Evolutionary conservation across 1,140 invertebrate species (phyloP).

Genomic region (Euura lappo): DNA sequence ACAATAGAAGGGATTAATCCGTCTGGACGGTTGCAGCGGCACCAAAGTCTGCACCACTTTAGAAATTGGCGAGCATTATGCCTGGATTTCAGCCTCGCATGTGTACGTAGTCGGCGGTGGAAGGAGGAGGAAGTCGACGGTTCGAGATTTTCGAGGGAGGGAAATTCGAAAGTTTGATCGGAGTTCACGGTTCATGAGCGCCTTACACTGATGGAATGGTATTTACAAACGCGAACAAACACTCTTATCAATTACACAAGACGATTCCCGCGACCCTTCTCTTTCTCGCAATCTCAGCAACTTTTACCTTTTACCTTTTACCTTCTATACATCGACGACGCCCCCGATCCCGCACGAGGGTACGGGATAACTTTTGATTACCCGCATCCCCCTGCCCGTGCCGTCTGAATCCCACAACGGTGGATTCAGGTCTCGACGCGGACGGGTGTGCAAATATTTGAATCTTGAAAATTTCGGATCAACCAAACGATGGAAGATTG

Average conservation of each 20-base stretch:
- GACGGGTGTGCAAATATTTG: constrained; percentile 42
- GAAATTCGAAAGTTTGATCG: constrained; percentile 29
- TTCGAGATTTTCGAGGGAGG: constrained; percentile 9
- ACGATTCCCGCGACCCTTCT: constrained; percentile 31
- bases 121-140: not conserved
- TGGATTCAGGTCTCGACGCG: not conserved
- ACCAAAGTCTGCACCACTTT: not conserved
- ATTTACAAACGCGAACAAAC: constrained; percentile 50
- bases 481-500: constrained; percentile 5
- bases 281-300: not conserved
- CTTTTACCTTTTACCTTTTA: constrained; percentile 9
- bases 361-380: constrained; percentile 54
- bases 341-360: not conserved
- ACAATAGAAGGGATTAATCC: not conserved
- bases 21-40: not conserved
- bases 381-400: constrained; percentile 41
- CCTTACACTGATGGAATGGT: constrained; percentile 43
- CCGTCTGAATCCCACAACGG: constrained; percentile 27
- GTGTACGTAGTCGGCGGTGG: not conserved
- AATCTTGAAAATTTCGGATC: constrained; percentile 28
- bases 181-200: constrained; percentile 28
- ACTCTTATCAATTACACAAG: constrained; percentile 48
- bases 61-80: constrained; percentile 2
- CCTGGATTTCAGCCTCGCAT: not conserved
- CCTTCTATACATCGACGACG: not conserved